Base-by-base conservation (phyloP, 1,140 invertebrate species). In the Neodiprion virginianus region DNA sequence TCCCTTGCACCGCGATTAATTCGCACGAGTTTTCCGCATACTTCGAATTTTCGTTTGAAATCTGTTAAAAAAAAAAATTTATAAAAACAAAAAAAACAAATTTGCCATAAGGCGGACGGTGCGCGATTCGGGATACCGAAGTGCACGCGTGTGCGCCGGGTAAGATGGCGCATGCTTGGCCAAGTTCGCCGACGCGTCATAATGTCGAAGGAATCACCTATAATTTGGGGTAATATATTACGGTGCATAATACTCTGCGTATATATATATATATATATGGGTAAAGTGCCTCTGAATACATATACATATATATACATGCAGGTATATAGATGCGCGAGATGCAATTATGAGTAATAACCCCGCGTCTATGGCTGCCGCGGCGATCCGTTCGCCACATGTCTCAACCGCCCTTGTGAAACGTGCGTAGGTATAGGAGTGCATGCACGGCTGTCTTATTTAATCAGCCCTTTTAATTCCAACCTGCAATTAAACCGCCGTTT, bases 181-280 rank as follows among this genome's bases (percentile, higher is more conserved):
- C 28, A 5, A 40, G 28, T 40, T 40, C 28, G 28, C 28, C 28
- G 28, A 40, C 28, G 28, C 28, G 28, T 61, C 11, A 61, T 61
- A 61, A 61, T 61, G 53, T 61, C 53, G 47, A 66, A 40, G 49
- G 67, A 67, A 71, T 40, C 7, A 85, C 83, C 86, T 86, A 87
- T 88, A 88, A 88, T 88, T 88, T 88, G 78, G 80, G 83, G 86
- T 88, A 87, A 88, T 88, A 88, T 88, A 88, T 88, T 88, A 88
- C 85, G 83, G 82, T 81, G 82, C 86, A 40, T 40, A 86, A 87
- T 88, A 87, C 85, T 80, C 83, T 83, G 80, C 80, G 84, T 85
- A 86, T 17, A 17, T 17, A 17, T 17, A 0, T 17, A 17, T 17
- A n/a, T n/a, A 21, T 21, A 21, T 84, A 84, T 40, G 28, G 28